Base-by-base conservation (phyloP, 2,113 vertebrate genomes). In the Mus spicilegus region DNA sequence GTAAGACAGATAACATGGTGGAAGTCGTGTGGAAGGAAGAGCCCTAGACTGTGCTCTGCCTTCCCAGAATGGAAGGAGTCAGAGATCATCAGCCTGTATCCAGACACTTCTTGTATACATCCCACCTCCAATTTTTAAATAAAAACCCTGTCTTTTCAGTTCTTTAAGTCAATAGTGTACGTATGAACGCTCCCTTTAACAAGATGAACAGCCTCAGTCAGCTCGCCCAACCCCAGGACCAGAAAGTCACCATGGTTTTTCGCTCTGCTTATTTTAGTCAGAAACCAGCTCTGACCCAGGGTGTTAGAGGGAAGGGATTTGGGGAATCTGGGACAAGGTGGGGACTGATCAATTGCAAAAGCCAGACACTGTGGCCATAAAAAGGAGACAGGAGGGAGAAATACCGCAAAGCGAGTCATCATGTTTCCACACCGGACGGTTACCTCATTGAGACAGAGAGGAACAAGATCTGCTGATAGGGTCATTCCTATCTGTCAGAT, bases 331-430 rank as follows among this genome's bases (percentile, higher is more conserved):
- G 54, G 81, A 94, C 84, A 95, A 96, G 67, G 30, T 95, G 92
- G 87, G 95, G 96, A 98, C 98, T 93, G 95, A 97, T 98, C 98
- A 93, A 93, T 96, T 91, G 70, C 87, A 78, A 98, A 98, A 98
- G 77, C 95, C 97, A 98, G 98, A 98, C 98, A 96, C 46, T 0
- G 3, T 75, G 84, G 90, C 96, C 89, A 91, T 97, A 94, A 98
- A 98, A 98, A 89, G 94, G 95, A 5, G 20, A 85, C 76, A 33
- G 96, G 82, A 93, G 49, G 49, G 61, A 96, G 87, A 72, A 96
- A 82, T 54, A 70, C 96, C 92, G 94, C 86, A 14, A 82, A 92
- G 61, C 93, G 94, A 96, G 95, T 97, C 96, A 98, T 81, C 81
- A 76, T 92, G 96, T 96, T 97, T 95, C 42, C 0, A 88, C 91